These are phyloP conservation scores for Drosophila falleni DNA, from an alignment of 2,888 invertebrate genomes.

Conservation along the genomic window DNA sequence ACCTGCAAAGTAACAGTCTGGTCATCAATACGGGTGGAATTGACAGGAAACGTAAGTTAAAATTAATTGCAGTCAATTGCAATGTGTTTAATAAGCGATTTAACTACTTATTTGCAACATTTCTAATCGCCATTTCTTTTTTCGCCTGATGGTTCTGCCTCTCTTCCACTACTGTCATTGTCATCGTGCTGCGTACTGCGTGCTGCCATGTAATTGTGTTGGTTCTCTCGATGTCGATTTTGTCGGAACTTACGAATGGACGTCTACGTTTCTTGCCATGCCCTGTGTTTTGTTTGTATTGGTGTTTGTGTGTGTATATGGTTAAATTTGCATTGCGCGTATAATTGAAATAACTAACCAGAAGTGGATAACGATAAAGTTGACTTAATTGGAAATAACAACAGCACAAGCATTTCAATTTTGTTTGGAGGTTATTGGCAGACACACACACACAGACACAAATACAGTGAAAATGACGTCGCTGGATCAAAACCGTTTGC, in stretches of 20 bases:
- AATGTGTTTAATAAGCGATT: neutral
- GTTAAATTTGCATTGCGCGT: slow-evolving; percentile 46
- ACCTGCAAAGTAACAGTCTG: slow-evolving; percentile 46
- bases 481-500: slow-evolving; percentile 89
- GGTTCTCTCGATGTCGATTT: slow-evolving; percentile 60
- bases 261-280: slow-evolving; percentile 33
- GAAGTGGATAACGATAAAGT: slow-evolving; percentile 40
- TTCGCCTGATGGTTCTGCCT: slow-evolving; percentile 53
- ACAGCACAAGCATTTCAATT: slow-evolving; percentile 27
- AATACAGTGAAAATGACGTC: slow-evolving; percentile 75
- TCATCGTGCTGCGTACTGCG: slow-evolving; percentile 68
- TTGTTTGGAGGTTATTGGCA: slow-evolving; percentile 46
- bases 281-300: slow-evolving; percentile 51
- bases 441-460: slow-evolving; percentile 7
- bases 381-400: slow-evolving; percentile 17
- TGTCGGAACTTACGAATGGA: slow-evolving; percentile 51
- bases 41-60: slow-evolving; percentile 58
- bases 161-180: slow-evolving; percentile 47
- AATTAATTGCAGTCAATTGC: neutral
- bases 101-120: slow-evolving; percentile 30
- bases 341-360: slow-evolving; percentile 55
- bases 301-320: slow-evolving; percentile 35
- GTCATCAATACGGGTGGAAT: slow-evolving; percentile 26
- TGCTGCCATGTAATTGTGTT: slow-evolving; percentile 65
- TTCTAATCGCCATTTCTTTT: slow-evolving; percentile 75